Base-by-base conservation (phyloP, 2,113 vertebrate genomes). In the Hippocampus guttulatus region DNA sequence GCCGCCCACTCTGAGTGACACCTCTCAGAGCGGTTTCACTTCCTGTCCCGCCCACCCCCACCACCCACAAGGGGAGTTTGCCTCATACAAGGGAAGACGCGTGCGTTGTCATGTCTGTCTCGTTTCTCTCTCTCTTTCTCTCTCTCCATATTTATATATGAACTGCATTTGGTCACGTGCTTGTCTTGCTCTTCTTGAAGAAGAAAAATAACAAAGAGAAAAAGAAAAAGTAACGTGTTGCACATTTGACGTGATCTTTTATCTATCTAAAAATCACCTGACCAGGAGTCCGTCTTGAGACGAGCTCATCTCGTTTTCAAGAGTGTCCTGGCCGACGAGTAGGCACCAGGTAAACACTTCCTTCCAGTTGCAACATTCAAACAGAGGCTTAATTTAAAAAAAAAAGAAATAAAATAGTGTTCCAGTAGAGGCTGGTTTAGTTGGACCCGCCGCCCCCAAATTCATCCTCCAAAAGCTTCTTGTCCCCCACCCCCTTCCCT, bases 251-350 rank as follows among this genome's bases (percentile, higher is more conserved):
- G 81, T 91, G 87, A 91, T 92, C 85, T 92, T 89, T 86, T 88
- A 91, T 90, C 84, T 92, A 93, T 93, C 88, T 91, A 93, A 93
- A 93, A 93, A 93, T 91, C 84, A 93, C 91, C 91, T 92, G 91
- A 93, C 92, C 92, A 93, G 92, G 92, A 92, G 91, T 92, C 86
- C 92, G 91, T 93, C 92, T 93, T 93, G 92, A 93, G 92, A 93
- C 92, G 92, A 93, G 92, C 90, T 87, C 91, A 92, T 93, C 92
- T 93, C 92, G 92, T 93, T 93, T 93, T 93, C 92, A 93, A 93
- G 92, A 92, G 90, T 93, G 91, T 84, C 92, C 92, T 93, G 92
- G 92, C 90, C 92, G 91, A 90, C 86, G 89, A 91, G 78, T 93
- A 92, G 92, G 90, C 92, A 92, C 87, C 91, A 93, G 92, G 92